Evolutionary conservation across 2,113 vertebrate genomes (phyloP), one percentile per base, ranked within the genome.

Genomic region (Baryphthengus martii): DNA sequence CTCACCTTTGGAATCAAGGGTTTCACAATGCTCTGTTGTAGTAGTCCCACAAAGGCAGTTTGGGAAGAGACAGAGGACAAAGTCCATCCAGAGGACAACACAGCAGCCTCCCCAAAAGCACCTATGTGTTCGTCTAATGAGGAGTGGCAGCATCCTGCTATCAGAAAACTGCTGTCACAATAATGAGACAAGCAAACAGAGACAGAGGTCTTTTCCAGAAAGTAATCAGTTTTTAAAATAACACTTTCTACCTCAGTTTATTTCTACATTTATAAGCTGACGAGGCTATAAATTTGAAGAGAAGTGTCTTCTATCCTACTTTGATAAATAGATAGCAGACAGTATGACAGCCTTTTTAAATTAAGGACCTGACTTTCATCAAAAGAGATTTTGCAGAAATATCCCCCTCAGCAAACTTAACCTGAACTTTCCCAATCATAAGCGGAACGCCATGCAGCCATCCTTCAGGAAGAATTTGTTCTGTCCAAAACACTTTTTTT

Each of bases 211-310:
- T 92, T 67, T 73, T 81, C 63, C 80, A 83, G 68, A 90, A 93
- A 93, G 80, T 87, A 93, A 95, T 92, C 89, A 87, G 83, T 78
- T 95, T 93, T 77, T 55, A 93, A 86, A 93, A 92, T 61, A 95
- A 90, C 68, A 73, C 55, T 84, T 94, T 78, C 91, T 78, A 28
- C 53, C 89, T 89, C 80, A 91, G 77, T 94, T 95, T 94, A 87
- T 90, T 89, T 87, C 74, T 85, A 87, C 77, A 65, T 95, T 92
- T 89, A 91, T 82, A 79, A 95, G 71, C 87, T 93, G 95, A 96
- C 3, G 19, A 91, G 50, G 87, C 66, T 82, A 91, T 91, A 91
- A 68, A 93, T 91, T 89, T 91, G 78, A 82, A 87, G 25, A 84
- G 52, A 78, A 56, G 33, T 26, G 31, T 91, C 89, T 93, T 88